Evolutionary conservation across 2,113 vertebrate genomes (phyloP).

Genomic region (Carlito syrichta): DNA sequence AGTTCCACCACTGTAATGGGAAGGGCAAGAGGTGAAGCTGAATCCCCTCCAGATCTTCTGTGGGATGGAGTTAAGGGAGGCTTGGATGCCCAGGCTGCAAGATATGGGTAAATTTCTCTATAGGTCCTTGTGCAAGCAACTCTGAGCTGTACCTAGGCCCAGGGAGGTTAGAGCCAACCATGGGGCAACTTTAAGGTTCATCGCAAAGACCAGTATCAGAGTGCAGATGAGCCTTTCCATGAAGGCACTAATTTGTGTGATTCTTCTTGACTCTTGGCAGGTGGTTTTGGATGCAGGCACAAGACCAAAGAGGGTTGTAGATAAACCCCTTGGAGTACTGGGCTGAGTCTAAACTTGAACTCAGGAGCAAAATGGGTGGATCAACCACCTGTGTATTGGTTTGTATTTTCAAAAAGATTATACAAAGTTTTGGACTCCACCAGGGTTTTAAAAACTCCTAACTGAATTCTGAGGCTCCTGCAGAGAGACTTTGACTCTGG

Average conservation of each 20-base stretch:
- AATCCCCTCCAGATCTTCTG: too few species aligned
- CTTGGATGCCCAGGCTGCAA: background rate
- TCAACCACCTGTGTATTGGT: background rate
- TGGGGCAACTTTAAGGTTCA: background rate
- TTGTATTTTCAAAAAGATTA: background rate
- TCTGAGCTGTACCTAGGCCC: background rate
- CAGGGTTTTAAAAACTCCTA: background rate
- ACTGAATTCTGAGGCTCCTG: background rate
- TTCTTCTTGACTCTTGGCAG: background rate
- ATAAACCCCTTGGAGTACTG: background rate
- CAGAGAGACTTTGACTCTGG: background rate
- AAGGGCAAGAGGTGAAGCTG: too few species aligned
- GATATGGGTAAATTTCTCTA: background rate
- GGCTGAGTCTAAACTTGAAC: background rate
- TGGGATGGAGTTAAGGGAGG: background rate
- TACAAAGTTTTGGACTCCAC: background rate
- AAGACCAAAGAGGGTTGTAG: background rate
- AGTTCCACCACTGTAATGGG: too few species aligned
- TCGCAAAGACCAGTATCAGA: background rate
- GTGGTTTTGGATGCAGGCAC: background rate
- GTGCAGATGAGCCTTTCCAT: background rate
- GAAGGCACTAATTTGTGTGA: background rate
- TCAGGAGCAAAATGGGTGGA: background rate
- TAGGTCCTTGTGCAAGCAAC: background rate
- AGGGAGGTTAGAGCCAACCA: accelerated